phyloP scores from a whole-genome alignment of 2,113 vertebrate genomes.

The Actenoides lindsayi region DNA sequence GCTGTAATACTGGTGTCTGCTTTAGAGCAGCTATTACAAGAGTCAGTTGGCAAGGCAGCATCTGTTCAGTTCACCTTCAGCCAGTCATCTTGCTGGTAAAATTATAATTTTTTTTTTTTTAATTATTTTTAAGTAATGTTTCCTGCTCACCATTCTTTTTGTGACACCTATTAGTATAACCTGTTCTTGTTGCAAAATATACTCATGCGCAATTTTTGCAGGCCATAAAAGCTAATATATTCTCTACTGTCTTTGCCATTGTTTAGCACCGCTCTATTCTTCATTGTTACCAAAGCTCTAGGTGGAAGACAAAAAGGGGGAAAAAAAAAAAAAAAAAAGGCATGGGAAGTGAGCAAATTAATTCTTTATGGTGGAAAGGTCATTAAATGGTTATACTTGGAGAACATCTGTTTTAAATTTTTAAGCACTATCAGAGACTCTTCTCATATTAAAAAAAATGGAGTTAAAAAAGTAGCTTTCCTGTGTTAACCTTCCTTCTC shows the following conservation, averaged over 20 bases:
- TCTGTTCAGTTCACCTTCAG: neutral
- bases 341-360: neutral
- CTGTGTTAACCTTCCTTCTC: neutral
- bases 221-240: neutral
- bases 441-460: neutral
- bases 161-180: neutral
- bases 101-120: neutral
- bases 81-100: neutral
- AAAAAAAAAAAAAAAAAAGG: neutral
- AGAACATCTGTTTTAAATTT: neutral
- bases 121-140: neutral
- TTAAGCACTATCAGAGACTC: neutral
- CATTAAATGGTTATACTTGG: neutral
- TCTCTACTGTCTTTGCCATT: neutral
- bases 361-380: neutral
- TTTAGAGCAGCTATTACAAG: conserved; percentile 8
- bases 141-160: neutral
- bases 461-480: neutral
- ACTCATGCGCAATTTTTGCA: neutral
- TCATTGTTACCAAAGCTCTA: neutral
- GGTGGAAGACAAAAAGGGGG: neutral
- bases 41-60: neutral
- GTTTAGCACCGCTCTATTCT: neutral
- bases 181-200: neutral
- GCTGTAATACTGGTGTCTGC: neutral